Conservation (phyloP, 2,888 invertebrate genomes). For the Eilema sororculum region DNA sequence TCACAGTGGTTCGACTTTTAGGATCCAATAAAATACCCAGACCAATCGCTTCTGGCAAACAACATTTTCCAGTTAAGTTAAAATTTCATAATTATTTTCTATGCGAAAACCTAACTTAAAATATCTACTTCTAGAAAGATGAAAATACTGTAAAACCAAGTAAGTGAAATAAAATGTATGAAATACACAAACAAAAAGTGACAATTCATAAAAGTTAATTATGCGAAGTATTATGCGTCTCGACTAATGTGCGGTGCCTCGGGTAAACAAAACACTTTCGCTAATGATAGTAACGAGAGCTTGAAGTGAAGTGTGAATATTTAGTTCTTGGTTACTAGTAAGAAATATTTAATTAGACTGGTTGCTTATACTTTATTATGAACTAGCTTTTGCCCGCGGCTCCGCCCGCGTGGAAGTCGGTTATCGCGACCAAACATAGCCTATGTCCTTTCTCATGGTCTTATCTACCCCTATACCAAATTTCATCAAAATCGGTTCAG, state of each 20-base stretch:
- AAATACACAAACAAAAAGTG: conserved; percentile 7
- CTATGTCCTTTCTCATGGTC: too few species aligned
- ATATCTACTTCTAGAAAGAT: neutral
- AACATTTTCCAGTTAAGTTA: too few species aligned
- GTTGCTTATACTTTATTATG: neutral
- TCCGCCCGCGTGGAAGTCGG: too few species aligned
- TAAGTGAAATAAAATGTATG: conserved; percentile 7
- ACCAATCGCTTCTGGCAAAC: too few species aligned
- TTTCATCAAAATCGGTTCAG: too few species aligned
- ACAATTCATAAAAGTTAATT: neutral
- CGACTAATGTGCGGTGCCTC: neutral
- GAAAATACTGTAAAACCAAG: neutral
- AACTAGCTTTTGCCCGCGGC: too few species aligned
- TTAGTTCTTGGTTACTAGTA: neutral
- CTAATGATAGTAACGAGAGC: conserved; percentile 2
- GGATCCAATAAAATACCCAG: too few species aligned
- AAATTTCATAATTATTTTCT: too few species aligned
- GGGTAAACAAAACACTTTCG: conserved; percentile 16
- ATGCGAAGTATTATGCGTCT: conserved; percentile 2
- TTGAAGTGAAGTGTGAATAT: neutral
- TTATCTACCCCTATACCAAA: too few species aligned
- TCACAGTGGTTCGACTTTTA: too few species aligned
- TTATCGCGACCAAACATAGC: too few species aligned
- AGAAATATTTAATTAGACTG: conserved; percentile 5
- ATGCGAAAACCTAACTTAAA: neutral